A percentile compares a stretch with the other conserved stretches of the same genome.
These are phyloP conservation scores for Bungarus multicinctus DNA, from an alignment of 2,113 vertebrate genomes.

Conservation along the genomic window DNA sequence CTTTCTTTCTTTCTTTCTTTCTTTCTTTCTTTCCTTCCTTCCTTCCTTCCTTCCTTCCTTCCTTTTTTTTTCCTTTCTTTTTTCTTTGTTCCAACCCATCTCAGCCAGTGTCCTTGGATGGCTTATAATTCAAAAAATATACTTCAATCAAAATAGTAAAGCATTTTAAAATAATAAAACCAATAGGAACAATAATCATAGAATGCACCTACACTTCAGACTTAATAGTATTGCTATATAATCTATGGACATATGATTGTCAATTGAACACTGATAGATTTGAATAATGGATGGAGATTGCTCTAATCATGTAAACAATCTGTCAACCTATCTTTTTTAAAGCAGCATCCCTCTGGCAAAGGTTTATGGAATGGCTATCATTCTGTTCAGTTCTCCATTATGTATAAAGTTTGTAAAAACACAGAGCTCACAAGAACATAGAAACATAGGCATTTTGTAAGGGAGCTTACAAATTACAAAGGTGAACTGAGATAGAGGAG, in stretches of 20 bases:
- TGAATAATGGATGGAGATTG: background rate
- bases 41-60: no score
- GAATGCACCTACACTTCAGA: background rate
- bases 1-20: background rate
- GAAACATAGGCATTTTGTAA: background rate
- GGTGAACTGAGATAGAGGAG: background rate
- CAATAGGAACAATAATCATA: background rate
- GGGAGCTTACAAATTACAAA: background rate
- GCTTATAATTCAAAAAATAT: background rate
- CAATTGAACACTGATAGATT: background rate
- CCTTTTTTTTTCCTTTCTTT: no score
- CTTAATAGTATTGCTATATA: background rate
- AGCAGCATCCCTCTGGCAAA: background rate
- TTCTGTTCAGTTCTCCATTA: background rate
- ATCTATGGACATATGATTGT: background rate
- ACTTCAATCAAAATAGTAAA: background rate
- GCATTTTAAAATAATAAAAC: background rate
- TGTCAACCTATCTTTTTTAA: background rate
- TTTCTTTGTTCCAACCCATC: background rate
- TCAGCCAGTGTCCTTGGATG: background rate
- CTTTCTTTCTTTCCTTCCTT: background rate
- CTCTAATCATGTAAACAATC: background rate
- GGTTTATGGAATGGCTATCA: background rate
- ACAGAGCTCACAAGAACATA: background rate
- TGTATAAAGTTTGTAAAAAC: background rate